phyloP scores from a whole-genome alignment of 2,888 invertebrate species.

The Troides aeacus region DNA sequence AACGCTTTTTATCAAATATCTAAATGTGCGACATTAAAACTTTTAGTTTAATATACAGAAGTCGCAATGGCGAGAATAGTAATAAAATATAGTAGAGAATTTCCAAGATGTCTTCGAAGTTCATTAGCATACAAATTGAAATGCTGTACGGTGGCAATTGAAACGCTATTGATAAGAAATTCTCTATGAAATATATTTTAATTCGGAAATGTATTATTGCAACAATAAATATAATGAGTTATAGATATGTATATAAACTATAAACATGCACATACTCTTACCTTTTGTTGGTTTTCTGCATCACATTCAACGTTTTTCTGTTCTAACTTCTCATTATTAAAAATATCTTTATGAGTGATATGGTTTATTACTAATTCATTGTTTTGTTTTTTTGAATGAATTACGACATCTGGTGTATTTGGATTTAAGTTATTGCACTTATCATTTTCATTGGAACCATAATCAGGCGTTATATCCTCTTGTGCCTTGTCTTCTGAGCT shows the following conservation, averaged over 20 bases:
- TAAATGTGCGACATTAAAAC: not conserved
- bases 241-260: not conserved
- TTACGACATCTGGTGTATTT: constrained; percentile 67
- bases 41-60: not conserved
- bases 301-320: constrained; percentile 58
- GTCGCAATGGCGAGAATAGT: not conserved
- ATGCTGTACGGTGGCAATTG: constrained; percentile 47
- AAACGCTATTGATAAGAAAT: constrained; percentile 52
- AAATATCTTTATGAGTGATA: constrained; percentile 53
- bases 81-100: constrained; percentile 16
- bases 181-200: constrained; percentile 23
- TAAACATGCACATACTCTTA: constrained; percentile 41
- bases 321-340: constrained; percentile 50
- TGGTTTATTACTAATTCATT: constrained; percentile 61
- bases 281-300: constrained; percentile 58
- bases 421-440: constrained; percentile 59
- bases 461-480: constrained; percentile 65
- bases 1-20: too few species aligned
- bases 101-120: constrained; percentile 35
- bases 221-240: not conserved
- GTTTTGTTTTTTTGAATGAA: constrained; percentile 61
- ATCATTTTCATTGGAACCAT: constrained; percentile 69
- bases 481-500: constrained; percentile 67
- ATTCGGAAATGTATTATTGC: not conserved
- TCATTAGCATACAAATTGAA: constrained; percentile 74